phyloP scores from a whole-genome alignment of 2,113 vertebrate genomes.

The Ia io region DNA sequence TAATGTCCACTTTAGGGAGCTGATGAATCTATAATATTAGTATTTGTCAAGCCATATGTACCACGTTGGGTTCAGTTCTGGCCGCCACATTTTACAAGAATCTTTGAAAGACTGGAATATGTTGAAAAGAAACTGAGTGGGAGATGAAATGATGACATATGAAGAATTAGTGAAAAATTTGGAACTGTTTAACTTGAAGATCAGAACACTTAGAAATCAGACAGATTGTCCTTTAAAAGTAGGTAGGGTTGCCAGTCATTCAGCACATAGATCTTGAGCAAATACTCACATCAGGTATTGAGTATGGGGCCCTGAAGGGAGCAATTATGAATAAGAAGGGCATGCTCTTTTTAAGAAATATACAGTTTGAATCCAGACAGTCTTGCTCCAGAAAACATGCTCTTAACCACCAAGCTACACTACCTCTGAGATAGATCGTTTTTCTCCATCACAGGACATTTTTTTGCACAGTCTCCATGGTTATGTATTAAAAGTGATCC shows the following conservation, averaged over 20 bases:
- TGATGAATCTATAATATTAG: background rate
- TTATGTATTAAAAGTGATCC: background rate
- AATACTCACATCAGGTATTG: background rate
- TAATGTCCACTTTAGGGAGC: slow-evolving; percentile 31
- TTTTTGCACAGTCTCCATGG: background rate
- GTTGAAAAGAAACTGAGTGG: slow-evolving; percentile 38
- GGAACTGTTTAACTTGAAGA: slow-evolving; percentile 25
- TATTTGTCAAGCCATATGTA: slow-evolving; percentile 29
- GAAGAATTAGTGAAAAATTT: slow-evolving; percentile 12
- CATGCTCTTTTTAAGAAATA: background rate
- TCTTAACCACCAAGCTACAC: background rate
- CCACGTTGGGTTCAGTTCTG: background rate
- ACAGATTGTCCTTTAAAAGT: slow-evolving; percentile 16
- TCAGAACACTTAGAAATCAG: background rate
- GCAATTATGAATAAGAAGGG: background rate
- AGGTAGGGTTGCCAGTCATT: background rate
- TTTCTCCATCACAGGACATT: background rate
- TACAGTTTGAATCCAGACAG: background rate
- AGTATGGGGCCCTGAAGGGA: background rate
- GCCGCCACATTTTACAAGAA: slow-evolving; percentile 28
- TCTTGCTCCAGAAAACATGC: background rate
- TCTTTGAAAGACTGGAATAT: slow-evolving; percentile 30
- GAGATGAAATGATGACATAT: slow-evolving; percentile 38
- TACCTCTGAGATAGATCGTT: background rate
- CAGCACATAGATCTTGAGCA: background rate